Conservation (phyloP, 2,888 invertebrate genomes). For the Caenorhabditis panamensis region DNA sequence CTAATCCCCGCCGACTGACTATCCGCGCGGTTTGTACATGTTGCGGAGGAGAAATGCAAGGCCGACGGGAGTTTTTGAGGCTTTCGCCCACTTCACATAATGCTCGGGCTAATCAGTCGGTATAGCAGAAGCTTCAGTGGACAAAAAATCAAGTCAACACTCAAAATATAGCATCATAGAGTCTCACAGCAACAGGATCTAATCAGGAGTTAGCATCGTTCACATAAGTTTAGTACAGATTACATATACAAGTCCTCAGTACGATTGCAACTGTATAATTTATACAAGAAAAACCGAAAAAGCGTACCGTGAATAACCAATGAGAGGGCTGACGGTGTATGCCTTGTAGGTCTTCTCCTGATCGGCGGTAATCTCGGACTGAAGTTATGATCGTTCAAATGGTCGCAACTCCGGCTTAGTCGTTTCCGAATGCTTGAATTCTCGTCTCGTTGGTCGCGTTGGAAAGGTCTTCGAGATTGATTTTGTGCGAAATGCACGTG, state of each 20-base stretch:
- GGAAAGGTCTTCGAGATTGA: conserved; percentile 44
- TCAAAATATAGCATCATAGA: conserved; percentile 18
- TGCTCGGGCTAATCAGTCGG: conserved; percentile 41
- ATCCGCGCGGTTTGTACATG: conserved; percentile 36
- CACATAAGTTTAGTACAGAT: too few relatives aligned
- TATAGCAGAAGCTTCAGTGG: not conserved
- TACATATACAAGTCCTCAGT: too few relatives aligned
- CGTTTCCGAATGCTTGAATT: conserved; percentile 59
- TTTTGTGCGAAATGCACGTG: conserved; percentile 57
- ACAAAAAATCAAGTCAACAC: conserved; percentile 22
- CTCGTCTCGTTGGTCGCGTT: conserved; percentile 51
- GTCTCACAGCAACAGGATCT: conserved; percentile 41
- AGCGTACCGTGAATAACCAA: conserved; percentile 50
- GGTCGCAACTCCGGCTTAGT: conserved; percentile 67
- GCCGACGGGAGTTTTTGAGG: conserved; percentile 18
- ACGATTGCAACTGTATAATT: too few relatives aligned
- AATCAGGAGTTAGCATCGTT: too few relatives aligned
- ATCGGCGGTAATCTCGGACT: conserved; percentile 69
- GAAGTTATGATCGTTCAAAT: conserved; percentile 61
- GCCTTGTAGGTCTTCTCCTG: conserved; percentile 66
- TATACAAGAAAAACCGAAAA: not conserved
- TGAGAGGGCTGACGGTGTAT: conserved; percentile 40
- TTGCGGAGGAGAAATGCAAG: conserved; percentile 21
- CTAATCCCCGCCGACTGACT: conserved; percentile 37
- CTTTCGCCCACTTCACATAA: conserved; percentile 48